Evolutionary conservation across 2,888 invertebrate species (phyloP).

Genomic region (Bembecia ichneumoniformis): DNA sequence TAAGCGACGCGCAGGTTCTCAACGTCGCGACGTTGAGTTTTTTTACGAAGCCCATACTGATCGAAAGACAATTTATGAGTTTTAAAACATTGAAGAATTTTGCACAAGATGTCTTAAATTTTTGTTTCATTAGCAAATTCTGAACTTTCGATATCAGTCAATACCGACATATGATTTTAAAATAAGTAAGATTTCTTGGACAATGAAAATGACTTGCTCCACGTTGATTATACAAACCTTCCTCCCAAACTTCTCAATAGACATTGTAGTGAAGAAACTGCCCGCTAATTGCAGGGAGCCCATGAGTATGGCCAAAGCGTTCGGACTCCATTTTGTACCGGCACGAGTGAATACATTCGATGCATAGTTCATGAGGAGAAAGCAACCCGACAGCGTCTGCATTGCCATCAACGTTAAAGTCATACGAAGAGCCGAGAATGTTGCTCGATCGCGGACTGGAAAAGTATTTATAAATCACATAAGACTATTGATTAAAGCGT

Average conservation of each 20-base stretch:
- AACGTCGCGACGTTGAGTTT: no score
- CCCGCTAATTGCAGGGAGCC: conserved; percentile 44
- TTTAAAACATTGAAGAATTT: no score
- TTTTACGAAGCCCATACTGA: no score
- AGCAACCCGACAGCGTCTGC: conserved; percentile 52
- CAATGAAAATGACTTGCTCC: background rate
- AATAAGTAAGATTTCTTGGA: no score
- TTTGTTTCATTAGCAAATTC: no score
- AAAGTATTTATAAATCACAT: background rate
- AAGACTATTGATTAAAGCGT: no score
- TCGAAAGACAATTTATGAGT: no score
- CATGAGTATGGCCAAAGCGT: conserved; percentile 39
- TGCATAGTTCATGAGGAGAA: conserved; percentile 56
- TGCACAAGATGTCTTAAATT: no score
- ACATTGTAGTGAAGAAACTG: conserved; percentile 43
- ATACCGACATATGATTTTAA: no score
- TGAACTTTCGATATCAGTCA: no score
- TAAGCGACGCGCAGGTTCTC: no score
- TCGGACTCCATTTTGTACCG: conserved; percentile 67
- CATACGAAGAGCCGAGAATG: conserved; percentile 44
- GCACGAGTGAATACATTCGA: conserved; percentile 49
- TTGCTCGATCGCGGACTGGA: conserved; percentile 37
- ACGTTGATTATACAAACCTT: conserved; percentile 25
- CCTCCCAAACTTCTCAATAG: conserved; percentile 48
- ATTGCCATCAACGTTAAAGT: conserved; percentile 41